These are phyloP conservation scores for Hydrolagus affinis DNA, from an alignment of 2,113 vertebrate species.

Conservation along the genomic window DNA sequence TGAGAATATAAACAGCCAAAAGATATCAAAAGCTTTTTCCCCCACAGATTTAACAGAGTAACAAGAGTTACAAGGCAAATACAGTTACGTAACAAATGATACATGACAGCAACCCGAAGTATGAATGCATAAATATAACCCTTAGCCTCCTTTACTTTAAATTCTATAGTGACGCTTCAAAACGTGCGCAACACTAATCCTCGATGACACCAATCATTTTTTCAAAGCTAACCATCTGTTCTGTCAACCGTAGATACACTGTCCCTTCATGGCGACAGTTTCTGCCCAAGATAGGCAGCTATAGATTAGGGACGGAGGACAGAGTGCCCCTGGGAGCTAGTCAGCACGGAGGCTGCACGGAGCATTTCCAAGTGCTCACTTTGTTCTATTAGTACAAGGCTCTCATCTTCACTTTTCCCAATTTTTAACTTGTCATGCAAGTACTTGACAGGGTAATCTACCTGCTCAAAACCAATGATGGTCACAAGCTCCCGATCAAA, in stretches of 20 bases:
- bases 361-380: background rate
- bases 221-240: background rate
- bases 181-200: background rate
- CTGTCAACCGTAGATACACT: background rate
- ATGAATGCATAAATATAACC: background rate
- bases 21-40: slow-evolving; percentile 29
- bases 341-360: background rate
- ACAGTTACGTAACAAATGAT: background rate
- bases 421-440: background rate
- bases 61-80: background rate
- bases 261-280: background rate
- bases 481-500: background rate
- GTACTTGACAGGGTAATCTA: background rate
- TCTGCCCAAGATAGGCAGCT: background rate
- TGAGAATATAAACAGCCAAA: slow-evolving; percentile 35
- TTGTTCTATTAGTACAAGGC: background rate
- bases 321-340: background rate
- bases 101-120: background rate
- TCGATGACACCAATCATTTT: background rate
- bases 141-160: background rate
- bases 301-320: background rate
- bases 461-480: background rate
- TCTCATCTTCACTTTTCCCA: background rate
- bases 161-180: too few species aligned
- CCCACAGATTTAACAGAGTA: background rate